A percentile compares a stretch with the other conserved stretches of the same genome.
Conservation (phyloP, 2,888 invertebrate genomes). For the Carabus problematicus region DNA sequence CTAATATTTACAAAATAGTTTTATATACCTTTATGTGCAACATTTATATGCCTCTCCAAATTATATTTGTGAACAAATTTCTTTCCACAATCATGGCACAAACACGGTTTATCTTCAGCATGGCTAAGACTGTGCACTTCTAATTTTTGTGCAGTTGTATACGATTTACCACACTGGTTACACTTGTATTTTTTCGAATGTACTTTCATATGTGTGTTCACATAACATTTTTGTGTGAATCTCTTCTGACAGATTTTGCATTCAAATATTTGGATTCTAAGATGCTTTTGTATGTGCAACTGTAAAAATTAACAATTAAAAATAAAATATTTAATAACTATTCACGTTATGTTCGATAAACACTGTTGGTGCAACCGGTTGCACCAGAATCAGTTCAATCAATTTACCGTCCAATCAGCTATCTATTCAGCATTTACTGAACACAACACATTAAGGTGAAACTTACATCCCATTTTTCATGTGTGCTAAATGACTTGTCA, state of each 20-base stretch:
- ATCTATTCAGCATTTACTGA: neutral
- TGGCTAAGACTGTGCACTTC: conserved; percentile 23
- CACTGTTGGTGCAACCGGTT: neutral
- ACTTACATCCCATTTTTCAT: conserved; percentile 28
- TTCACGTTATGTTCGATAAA: neutral
- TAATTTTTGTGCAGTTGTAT: conserved; percentile 19
- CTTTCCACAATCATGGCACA: conserved; percentile 34
- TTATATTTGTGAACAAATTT: conserved; percentile 37
- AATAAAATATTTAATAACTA: neutral
- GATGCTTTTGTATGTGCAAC: conserved; percentile 34
- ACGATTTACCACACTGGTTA: conserved; percentile 29
- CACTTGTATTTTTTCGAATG: conserved; percentile 33
- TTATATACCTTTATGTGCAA: conserved; percentile 35
- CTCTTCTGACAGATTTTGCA: conserved; percentile 32
- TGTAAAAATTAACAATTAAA: conserved; percentile 17
- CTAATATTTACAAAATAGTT: too few species aligned
- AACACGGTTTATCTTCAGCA: conserved; percentile 24
- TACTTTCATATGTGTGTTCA: conserved; percentile 26
- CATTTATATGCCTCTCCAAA: conserved; percentile 30
- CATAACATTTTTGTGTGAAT: conserved; percentile 22
- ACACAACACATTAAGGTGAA: too few species aligned
- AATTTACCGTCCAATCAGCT: neutral
- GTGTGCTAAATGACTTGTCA: conserved; percentile 19
- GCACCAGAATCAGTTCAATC: too few species aligned
- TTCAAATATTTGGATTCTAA: conserved; percentile 11